Percentiles rank a stretch among this genome's conserved stretches.
phyloP scores from a whole-genome alignment of 2,797 vertebrate species.

The Miichthys miiuy region DNA sequence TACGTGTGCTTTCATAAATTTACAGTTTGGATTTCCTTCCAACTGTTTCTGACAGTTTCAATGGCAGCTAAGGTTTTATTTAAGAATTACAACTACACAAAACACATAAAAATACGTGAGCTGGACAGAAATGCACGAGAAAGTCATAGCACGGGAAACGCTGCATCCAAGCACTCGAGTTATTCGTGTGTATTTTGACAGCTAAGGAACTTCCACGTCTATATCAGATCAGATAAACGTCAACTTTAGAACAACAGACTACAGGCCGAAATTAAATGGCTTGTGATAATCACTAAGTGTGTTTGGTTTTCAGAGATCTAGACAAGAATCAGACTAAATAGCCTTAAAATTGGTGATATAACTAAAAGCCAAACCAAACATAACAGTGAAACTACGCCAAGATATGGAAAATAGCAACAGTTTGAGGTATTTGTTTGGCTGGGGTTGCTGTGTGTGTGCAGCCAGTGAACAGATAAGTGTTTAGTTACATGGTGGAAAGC shows the following conservation, averaged over 20 bases:
- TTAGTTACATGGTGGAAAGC: slow-evolving; percentile 59
- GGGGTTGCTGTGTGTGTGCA: slow-evolving; percentile 29
- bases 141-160: slow-evolving; percentile 16
- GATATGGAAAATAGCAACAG: slow-evolving; percentile 51
- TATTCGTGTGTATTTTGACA: slow-evolving; percentile 23
- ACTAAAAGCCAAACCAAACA: slow-evolving; percentile 64
- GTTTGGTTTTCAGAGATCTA: slow-evolving; percentile 51
- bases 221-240: slow-evolving; percentile 47
- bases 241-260: slow-evolving; percentile 29
- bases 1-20: neutral
- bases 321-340: slow-evolving; percentile 41
- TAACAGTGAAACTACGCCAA: slow-evolving; percentile 31
- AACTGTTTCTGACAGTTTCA: neutral
- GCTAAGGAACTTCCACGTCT: slow-evolving; percentile 16
- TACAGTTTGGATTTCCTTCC: slow-evolving; percentile 7
- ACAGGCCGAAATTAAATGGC: neutral
- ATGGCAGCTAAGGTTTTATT: neutral
- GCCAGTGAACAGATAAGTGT: slow-evolving; percentile 13
- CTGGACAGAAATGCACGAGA: slow-evolving; percentile 9
- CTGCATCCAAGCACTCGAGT: neutral
- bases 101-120: slow-evolving; percentile 5
- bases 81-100: slow-evolving; percentile 11
- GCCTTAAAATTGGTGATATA: slow-evolving; percentile 28
- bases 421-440: slow-evolving; percentile 32
- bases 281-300: slow-evolving; percentile 4